These are phyloP conservation scores for Spinus pinus DNA, from an alignment of 2,797 vertebrate species.

Conservation along the genomic window DNA sequence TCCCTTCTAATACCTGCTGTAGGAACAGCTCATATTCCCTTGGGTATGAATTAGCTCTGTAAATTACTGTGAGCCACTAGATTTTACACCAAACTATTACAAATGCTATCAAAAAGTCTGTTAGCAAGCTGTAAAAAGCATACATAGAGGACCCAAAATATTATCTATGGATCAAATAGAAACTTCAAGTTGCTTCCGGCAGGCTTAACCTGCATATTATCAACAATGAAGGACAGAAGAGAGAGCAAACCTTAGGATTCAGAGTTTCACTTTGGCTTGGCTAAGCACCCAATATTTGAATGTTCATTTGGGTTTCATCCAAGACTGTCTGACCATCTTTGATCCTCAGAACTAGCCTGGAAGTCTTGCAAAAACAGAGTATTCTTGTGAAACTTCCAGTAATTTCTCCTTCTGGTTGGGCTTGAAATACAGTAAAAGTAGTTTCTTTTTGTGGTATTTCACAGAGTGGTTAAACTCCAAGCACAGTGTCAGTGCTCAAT, in stretches of 20 bases:
- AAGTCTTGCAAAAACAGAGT: slow-evolving; percentile 16
- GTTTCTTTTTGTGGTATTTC: slow-evolving; percentile 36
- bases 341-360: slow-evolving; percentile 3
- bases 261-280: slow-evolving; percentile 28
- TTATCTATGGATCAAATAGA: not conserved
- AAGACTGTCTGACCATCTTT: slow-evolving; percentile 29
- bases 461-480: not conserved
- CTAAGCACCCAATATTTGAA: not conserved
- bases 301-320: not conserved
- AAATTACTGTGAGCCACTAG: not conserved
- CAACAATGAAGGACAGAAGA: not conserved
- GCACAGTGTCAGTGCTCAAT: slow-evolving; percentile 11
- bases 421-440: slow-evolving; percentile 8
- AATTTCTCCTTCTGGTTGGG: slow-evolving; percentile 6
- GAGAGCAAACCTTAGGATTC: not conserved
- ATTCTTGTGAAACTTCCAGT: slow-evolving; percentile 51
- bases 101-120: not conserved
- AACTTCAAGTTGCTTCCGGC: not conserved
- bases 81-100: not conserved
- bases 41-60: not conserved
- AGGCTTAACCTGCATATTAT: not conserved
- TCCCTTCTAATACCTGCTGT: not conserved
- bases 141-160: not conserved
- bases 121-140: not conserved
- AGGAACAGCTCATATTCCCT: not conserved